phyloP scores from a whole-genome alignment of 2,888 invertebrate genomes.

The Drosophila vallismaia region DNA sequence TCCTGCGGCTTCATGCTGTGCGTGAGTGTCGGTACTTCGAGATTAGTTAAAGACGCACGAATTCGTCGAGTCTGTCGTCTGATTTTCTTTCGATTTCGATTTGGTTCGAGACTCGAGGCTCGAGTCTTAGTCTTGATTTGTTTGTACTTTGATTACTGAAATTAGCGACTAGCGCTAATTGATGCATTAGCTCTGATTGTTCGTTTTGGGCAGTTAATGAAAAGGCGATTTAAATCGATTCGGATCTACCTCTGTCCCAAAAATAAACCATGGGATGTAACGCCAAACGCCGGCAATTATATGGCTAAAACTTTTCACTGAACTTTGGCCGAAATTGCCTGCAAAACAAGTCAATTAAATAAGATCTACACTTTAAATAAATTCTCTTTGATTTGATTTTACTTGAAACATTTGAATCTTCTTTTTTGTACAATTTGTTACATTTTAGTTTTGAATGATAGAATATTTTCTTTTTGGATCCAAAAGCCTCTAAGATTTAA shows the following conservation, averaged over 20 bases:
- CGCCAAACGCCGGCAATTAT: slow-evolving; percentile 40
- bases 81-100: slow-evolving; percentile 5
- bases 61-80: slow-evolving; percentile 26
- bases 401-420: too few species aligned
- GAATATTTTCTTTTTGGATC: too few species aligned
- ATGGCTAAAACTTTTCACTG: slow-evolving; percentile 29
- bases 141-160: slow-evolving; percentile 42
- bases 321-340: slow-evolving; percentile 35
- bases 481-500: too few species aligned
- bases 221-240: not conserved
- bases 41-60: slow-evolving; percentile 35
- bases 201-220: not conserved
- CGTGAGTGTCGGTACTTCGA: slow-evolving; percentile 31
- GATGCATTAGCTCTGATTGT: slow-evolving; percentile 49
- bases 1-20: slow-evolving; percentile 31
- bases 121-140: slow-evolving; percentile 38
- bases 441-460: too few species aligned
- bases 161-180: slow-evolving; percentile 46
- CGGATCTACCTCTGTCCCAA: not conserved
- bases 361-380: slow-evolving; percentile 8
- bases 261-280: slow-evolving; percentile 13
- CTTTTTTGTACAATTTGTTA: too few species aligned
- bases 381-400: not conserved
- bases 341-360: slow-evolving; percentile 63
- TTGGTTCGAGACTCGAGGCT: not conserved